A percentile compares a stretch with the other conserved stretches of the same genome.
Conservation (phyloP, 1,140 invertebrate genomes). For the Catajapyx aquilonaris region DNA sequence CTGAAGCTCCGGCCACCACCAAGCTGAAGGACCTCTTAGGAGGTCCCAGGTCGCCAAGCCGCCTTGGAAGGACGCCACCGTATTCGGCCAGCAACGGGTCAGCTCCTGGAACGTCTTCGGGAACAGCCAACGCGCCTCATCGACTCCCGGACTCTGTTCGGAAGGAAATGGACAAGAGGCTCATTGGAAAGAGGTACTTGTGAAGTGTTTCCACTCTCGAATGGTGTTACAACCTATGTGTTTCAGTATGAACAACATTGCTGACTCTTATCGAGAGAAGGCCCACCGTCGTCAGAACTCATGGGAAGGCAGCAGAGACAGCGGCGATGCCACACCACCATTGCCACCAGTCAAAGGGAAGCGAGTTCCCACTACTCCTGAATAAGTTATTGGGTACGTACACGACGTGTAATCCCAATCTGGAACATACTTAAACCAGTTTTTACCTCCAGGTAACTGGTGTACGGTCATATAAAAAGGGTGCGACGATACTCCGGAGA, state of each 20-base stretch:
- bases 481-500: too few species aligned
- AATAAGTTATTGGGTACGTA: too few species aligned
- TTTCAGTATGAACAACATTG: constrained; percentile 19
- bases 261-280: constrained; percentile 22
- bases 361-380: too few species aligned
- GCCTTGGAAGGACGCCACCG: neutral
- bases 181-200: constrained; percentile 24
- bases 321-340: too few species aligned
- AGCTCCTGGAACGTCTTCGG: neutral
- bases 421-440: too few species aligned
- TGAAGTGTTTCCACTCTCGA: neutral
- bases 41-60: neutral
- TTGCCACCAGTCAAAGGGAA: too few species aligned
- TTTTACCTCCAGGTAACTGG: too few species aligned
- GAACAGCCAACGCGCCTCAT: constrained; percentile 10
- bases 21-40: constrained; percentile 1
- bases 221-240: neutral
- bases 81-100: too few species aligned
- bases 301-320: constrained; percentile 15
- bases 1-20: constrained; percentile 6
- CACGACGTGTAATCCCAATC: too few species aligned
- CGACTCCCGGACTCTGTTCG: constrained; percentile 29
- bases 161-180: constrained; percentile 32
- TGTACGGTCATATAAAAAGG: too few species aligned
- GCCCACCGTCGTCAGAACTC: constrained; percentile 22